Evolutionary conservation across 2,888 invertebrate genomes (phyloP).

Genomic region (Andrena bucephala): DNA sequence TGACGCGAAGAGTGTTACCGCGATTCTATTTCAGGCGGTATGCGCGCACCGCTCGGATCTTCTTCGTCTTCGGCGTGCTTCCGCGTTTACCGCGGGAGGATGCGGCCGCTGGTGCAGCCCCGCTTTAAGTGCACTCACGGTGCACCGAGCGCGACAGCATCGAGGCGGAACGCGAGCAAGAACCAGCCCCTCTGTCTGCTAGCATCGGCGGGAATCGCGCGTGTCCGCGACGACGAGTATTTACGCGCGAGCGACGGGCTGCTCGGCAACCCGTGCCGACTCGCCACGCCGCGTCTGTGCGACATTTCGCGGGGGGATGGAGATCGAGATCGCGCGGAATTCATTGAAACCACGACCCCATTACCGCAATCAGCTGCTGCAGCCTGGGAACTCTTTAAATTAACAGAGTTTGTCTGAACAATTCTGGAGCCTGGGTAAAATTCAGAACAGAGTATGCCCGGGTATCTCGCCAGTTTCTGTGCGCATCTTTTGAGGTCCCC

Average conservation of each 20-base stretch:
- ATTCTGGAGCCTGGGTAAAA: too few relatives aligned
- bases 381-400: too few relatives aligned
- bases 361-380: too few relatives aligned
- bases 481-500: too few relatives aligned
- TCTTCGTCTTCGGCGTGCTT: constrained; percentile 36
- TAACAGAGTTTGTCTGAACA: too few relatives aligned
- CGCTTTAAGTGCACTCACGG: constrained; percentile 23
- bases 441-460: too few relatives aligned
- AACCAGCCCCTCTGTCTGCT: constrained; percentile 2
- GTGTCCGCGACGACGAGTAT: neutral
- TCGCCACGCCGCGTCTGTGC: neutral
- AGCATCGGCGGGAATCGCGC: constrained; percentile 3
- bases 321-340: neutral
- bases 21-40: constrained; percentile 50
- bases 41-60: constrained; percentile 41
- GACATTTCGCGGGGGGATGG: neutral
- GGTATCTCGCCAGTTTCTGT: too few relatives aligned
- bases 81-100: constrained; percentile 46
- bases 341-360: too few relatives aligned
- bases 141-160: constrained; percentile 23
- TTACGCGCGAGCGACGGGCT: neutral
- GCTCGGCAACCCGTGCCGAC: neutral
- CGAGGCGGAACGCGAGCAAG: constrained; percentile 16
- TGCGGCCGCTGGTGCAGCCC: constrained; percentile 19
- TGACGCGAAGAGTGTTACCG: constrained; percentile 13